Evolutionary conservation across 1,140 invertebrate species (phyloP).

Genomic region (Theocolax elegans): DNA sequence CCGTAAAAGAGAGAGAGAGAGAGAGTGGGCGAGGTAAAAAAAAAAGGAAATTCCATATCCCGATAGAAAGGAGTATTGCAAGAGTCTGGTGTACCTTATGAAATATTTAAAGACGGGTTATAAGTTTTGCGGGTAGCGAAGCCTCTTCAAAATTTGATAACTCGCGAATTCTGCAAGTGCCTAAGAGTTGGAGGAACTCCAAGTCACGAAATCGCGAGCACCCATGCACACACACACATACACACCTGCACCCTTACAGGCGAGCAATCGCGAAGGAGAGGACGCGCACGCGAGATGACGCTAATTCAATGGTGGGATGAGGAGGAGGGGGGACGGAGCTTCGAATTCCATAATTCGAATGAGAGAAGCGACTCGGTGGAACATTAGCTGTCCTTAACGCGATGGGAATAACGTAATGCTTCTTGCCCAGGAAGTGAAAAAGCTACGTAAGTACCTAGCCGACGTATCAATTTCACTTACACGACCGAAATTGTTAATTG

Average conservation of each 20-base stretch:
- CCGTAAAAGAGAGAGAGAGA: no score
- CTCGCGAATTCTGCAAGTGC: neutral
- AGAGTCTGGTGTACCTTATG: no score
- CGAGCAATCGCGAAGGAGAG: no score
- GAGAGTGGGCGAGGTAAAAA: no score
- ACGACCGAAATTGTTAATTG: slow-evolving; percentile 17
- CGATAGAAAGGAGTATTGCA: neutral
- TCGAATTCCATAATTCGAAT: slow-evolving; percentile 25
- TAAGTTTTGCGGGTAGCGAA: neutral
- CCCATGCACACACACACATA: neutral
- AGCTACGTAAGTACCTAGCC: slow-evolving; percentile 1
- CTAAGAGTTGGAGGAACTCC: slow-evolving; percentile 14
- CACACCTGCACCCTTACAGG: no score
- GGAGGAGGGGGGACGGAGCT: no score
- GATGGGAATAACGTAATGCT: neutral
- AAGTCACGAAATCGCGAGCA: slow-evolving; percentile 21
- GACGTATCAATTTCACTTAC: slow-evolving; percentile 16
- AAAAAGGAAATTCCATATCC: no score
- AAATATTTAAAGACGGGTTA: neutral
- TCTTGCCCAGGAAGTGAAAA: slow-evolving; percentile 3
- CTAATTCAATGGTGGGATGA: slow-evolving; percentile 28
- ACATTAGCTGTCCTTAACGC: slow-evolving; percentile 14
- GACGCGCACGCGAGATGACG: neutral
- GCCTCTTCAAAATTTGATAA: slow-evolving; percentile 18
- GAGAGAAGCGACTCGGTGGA: neutral